A percentile compares a stretch with the other conserved stretches of the same genome.
These are phyloP conservation scores for Cryptoprocta ferox DNA, from an alignment of 2,797 vertebrate species.

Conservation along the genomic window DNA sequence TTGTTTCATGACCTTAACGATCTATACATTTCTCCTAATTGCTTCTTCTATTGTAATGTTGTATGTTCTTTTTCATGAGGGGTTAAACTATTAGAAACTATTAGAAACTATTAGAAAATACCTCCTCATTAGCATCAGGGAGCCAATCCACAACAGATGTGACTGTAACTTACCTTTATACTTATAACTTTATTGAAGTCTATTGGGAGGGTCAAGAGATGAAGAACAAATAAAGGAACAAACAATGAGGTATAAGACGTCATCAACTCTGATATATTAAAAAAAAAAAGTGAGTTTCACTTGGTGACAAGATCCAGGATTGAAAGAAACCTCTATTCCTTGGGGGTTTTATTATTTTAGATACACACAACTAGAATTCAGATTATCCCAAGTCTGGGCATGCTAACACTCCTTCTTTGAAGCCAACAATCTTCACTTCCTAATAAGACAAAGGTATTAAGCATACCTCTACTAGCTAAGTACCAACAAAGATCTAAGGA, in stretches of 20 bases:
- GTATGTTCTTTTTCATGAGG: neutral
- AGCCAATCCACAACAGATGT: neutral
- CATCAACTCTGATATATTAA: neutral
- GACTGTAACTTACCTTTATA: conserved; percentile 33
- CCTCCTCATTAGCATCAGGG: neutral
- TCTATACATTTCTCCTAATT: neutral
- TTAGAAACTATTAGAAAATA: neutral
- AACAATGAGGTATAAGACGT: neutral
- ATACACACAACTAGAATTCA: neutral
- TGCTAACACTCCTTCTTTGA: neutral
- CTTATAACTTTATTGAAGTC: neutral
- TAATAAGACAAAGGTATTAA: conserved; percentile 25
- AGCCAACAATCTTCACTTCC: conserved; percentile 14
- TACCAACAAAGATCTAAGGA: neutral
- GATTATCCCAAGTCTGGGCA: neutral
- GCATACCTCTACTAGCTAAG: neutral
- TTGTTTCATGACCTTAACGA: neutral
- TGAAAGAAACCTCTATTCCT: neutral
- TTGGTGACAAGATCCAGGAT: neutral
- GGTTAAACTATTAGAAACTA: too few relatives aligned
- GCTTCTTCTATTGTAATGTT: neutral
- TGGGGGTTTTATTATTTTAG: conserved; percentile 1
- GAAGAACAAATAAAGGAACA: conserved; percentile 22
- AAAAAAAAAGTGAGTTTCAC: neutral
- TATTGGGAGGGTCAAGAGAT: neutral